Conservation (phyloP, 2,888 invertebrate species). For the Metellina segmentata region DNA sequence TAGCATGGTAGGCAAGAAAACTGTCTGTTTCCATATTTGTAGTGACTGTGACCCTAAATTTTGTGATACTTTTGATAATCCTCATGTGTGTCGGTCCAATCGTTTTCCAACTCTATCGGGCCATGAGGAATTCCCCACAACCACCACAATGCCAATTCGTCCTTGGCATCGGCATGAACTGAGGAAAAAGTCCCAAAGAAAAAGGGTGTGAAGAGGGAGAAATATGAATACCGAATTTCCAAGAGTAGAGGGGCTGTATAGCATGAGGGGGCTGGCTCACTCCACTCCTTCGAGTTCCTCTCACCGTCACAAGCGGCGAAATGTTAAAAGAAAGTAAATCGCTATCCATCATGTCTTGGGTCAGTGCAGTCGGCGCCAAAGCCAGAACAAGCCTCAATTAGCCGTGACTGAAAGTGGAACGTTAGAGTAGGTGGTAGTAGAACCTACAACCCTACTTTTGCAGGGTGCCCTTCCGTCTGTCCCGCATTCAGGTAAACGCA, state of each 20-base stretch:
- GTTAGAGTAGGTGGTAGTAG: not conserved
- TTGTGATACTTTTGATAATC: too few relatives aligned
- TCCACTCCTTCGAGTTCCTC: not conserved
- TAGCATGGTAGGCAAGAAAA: too few relatives aligned
- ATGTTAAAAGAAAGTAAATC: conserved; percentile 29
- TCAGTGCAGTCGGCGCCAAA: conserved; percentile 37
- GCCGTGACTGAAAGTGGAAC: conserved; percentile 8
- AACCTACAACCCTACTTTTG: not conserved
- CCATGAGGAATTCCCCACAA: too few relatives aligned
- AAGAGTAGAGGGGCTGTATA: not conserved
- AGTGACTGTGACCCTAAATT: too few relatives aligned
- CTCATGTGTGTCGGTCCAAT: too few relatives aligned
- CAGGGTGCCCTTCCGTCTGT: not conserved
- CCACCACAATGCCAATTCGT: too few relatives aligned
- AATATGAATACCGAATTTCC: too few relatives aligned
- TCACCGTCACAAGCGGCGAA: conserved; percentile 5
- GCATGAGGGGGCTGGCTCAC: not conserved
- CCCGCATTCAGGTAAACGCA: conserved; percentile 28
- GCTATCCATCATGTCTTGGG: conserved; percentile 28
- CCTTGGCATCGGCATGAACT: too few relatives aligned
- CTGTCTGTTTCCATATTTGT: too few relatives aligned
- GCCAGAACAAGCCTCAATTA: conserved; percentile 55
- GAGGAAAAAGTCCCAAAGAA: too few relatives aligned
- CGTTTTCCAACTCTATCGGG: too few relatives aligned
- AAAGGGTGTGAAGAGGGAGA: too few relatives aligned